Conservation (phyloP, 2,113 vertebrate genomes). For the Oryzias curvinotus region DNA sequence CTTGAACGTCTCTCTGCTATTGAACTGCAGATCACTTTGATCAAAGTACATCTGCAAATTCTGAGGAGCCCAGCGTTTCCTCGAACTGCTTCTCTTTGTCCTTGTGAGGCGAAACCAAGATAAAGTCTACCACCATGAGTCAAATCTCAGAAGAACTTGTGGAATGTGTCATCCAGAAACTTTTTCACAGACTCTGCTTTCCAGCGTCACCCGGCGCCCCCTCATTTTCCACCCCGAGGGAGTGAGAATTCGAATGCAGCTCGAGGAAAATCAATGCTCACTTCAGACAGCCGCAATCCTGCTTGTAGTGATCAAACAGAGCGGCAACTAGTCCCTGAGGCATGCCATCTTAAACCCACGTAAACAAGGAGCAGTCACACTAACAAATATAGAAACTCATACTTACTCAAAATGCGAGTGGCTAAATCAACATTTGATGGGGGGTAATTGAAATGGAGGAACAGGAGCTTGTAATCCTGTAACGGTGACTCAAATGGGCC, state of each 20-base stretch:
- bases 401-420: slow-evolving; percentile 11
- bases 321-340: slow-evolving; percentile 48
- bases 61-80: slow-evolving; percentile 15
- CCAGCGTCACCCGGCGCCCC: slow-evolving; percentile 3
- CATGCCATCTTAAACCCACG: slow-evolving; percentile 44
- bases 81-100: slow-evolving; percentile 6
- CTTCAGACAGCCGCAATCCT: slow-evolving; percentile 44
- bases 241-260: slow-evolving; percentile 33
- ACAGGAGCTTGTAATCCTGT: slow-evolving; percentile 52
- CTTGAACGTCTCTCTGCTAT: slow-evolving; percentile 35
- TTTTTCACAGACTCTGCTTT: slow-evolving; percentile 13
- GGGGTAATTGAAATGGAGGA: slow-evolving; percentile 48
- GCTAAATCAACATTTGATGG: slow-evolving; percentile 57
- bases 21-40: slow-evolving; percentile 6
- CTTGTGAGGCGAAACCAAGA: background rate
- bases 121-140: background rate
- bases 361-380: slow-evolving; percentile 9
- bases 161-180: slow-evolving; percentile 1
- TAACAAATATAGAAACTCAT: slow-evolving; percentile 2
- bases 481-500: slow-evolving; percentile 55
- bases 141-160: slow-evolving; percentile 8
- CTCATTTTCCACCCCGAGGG: slow-evolving; percentile 10
- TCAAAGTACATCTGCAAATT: slow-evolving; percentile 8
- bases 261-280: slow-evolving; percentile 55
- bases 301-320: slow-evolving; percentile 62